Evolutionary conservation across 2,113 vertebrate genomes (phyloP).

Genomic region (Saiga tatarica): DNA sequence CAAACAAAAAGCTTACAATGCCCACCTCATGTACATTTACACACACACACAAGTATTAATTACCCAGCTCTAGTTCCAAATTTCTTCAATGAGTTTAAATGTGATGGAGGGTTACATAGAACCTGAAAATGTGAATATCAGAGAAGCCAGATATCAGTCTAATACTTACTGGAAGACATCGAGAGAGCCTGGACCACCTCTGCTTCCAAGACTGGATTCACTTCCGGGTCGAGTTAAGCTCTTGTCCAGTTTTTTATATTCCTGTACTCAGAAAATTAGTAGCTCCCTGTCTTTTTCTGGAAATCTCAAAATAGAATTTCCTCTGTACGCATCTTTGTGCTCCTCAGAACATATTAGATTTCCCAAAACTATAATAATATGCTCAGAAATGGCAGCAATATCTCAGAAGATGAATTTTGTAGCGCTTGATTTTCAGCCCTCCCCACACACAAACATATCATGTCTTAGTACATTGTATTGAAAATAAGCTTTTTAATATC

Average conservation of each 20-base stretch:
- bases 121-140: not conserved
- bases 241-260: not conserved
- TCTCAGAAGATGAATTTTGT: constrained; percentile 26
- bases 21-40: not conserved
- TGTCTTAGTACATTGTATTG: not conserved
- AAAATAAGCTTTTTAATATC: not conserved
- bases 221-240: not conserved
- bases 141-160: not conserved
- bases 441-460: not conserved
- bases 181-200: not conserved
- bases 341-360: not conserved
- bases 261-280: not conserved
- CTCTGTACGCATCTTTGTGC: not conserved
- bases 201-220: not conserved
- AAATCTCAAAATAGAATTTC: not conserved
- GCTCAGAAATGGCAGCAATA: not conserved
- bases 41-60: not conserved
- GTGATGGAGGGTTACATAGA: not conserved
- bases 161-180: not conserved
- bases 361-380: not conserved
- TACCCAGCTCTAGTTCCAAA: not conserved
- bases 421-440: not conserved
- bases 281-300: not conserved
- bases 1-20: not conserved
- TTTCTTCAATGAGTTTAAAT: not conserved